A percentile compares a stretch with the other conserved stretches of the same genome.
These are phyloP conservation scores for Catocala sponsa DNA, from an alignment of 2,888 invertebrate genomes.

Conservation along the genomic window DNA sequence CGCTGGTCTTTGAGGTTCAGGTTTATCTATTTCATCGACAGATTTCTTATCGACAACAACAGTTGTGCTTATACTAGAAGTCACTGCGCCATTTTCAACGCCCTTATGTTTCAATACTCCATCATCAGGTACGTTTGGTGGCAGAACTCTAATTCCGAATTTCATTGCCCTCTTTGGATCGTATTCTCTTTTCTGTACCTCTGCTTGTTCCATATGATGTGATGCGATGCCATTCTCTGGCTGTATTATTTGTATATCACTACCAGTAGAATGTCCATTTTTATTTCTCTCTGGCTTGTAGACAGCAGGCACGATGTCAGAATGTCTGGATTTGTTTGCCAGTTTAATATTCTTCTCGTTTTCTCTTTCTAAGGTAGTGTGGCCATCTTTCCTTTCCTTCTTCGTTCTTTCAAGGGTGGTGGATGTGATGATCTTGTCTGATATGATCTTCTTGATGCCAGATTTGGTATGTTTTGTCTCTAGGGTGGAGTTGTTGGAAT, in stretches of 20 bases:
- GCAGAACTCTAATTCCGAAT: constrained; percentile 91
- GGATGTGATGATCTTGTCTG: constrained; percentile 81
- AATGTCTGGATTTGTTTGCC: constrained; percentile 72
- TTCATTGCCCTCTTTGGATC: constrained; percentile 89
- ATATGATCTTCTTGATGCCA: constrained; percentile 84
- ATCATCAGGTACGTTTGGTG: constrained; percentile 86
- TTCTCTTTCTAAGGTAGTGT: constrained; percentile 82
- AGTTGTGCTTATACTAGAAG: constrained; percentile 26
- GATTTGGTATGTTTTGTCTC: constrained; percentile 82
- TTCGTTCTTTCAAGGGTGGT: constrained; percentile 82
- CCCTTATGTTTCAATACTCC: constrained; percentile 81
- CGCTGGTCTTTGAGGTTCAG: constrained; percentile 71
- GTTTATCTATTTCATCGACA: constrained; percentile 78
- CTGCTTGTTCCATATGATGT: constrained; percentile 76
- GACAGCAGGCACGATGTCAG: constrained; percentile 67
- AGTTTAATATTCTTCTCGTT: constrained; percentile 83
- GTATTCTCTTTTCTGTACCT: constrained; percentile 87
- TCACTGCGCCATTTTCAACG: constrained; percentile 76
- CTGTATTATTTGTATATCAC: constrained; percentile 78
- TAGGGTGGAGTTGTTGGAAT: constrained; percentile 83
- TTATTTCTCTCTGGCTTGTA: constrained; percentile 80
- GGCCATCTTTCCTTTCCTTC: constrained; percentile 78
- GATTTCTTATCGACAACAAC: constrained; percentile 66
- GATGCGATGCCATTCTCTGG: constrained; percentile 73
- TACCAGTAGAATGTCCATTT: constrained; percentile 74